A percentile compares a stretch with the other conserved stretches of the same genome.
Evolutionary conservation across 2,888 invertebrate species (phyloP).

Genomic region (Drosophila testacea): DNA sequence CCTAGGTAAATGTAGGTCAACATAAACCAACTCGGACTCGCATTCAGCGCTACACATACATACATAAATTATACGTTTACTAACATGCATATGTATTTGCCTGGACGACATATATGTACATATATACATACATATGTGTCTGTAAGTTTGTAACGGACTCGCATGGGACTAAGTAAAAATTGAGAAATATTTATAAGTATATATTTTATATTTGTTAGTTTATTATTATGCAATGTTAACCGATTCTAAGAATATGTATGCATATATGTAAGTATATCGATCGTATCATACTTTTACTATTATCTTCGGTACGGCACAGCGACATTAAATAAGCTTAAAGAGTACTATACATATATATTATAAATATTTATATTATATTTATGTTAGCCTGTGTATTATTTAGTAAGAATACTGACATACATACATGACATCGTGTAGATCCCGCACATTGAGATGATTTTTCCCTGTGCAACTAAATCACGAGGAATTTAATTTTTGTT

Average conservation of each 20-base stretch:
- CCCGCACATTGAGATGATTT: conserved; percentile 42
- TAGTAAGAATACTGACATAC: conserved; percentile 48
- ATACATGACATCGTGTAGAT: conserved; percentile 25
- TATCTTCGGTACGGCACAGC: conserved; percentile 7
- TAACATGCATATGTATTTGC: conserved; percentile 32
- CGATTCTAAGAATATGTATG: not conserved
- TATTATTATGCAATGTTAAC: conserved; percentile 11
- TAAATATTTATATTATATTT: conserved; percentile 9
- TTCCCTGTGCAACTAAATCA: conserved; percentile 63
- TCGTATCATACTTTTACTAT: conserved; percentile 12
- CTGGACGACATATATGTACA: conserved; percentile 15
- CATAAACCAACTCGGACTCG: conserved; percentile 42
- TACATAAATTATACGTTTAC: conserved; percentile 36
- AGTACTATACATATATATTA: conserved; percentile 22
- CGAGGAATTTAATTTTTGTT: conserved; percentile 63
- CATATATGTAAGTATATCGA: not conserved
- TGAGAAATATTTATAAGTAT: conserved; percentile 6
- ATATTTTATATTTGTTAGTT: not conserved
- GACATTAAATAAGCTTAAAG: conserved; percentile 32
- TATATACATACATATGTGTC: not conserved
- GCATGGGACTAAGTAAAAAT: conserved; percentile 9
- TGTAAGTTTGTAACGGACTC: not conserved
- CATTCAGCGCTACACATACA: conserved; percentile 14
- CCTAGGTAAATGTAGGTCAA: conserved; percentile 59
- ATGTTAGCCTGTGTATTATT: conserved; percentile 18